These are phyloP conservation scores for Lasioglossum baleicum DNA, from an alignment of 1,140 invertebrate genomes.

Conservation along the genomic window DNA sequence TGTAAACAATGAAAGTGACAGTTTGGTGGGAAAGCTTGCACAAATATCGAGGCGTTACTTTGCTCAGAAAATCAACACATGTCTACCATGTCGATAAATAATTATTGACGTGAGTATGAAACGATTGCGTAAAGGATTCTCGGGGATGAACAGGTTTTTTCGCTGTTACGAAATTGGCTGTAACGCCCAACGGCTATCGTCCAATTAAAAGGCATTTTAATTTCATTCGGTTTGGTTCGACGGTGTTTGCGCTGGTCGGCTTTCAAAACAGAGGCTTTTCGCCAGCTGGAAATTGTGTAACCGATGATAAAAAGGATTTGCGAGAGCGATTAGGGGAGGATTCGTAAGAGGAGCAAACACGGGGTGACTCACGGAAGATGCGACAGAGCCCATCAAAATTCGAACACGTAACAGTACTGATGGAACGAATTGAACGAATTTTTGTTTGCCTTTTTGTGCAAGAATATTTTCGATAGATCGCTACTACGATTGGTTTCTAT, in stretches of 20 bases:
- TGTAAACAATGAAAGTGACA: too few relatives aligned
- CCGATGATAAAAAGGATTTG: constrained; percentile 16
- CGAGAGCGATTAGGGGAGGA: background rate
- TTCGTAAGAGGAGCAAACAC: background rate
- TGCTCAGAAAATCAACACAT: too few relatives aligned
- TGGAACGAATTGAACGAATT: background rate
- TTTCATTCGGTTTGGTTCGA: constrained; percentile 17
- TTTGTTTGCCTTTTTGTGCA: background rate
- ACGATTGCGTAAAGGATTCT: constrained; percentile 14
- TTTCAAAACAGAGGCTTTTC: background rate
- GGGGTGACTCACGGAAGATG: background rate
- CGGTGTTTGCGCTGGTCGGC: constrained; percentile 25
- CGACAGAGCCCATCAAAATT: background rate
- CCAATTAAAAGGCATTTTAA: constrained; percentile 42
- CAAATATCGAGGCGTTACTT: too few relatives aligned
- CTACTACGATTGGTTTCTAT: background rate
- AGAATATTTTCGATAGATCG: background rate
- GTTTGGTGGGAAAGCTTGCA: too few relatives aligned
- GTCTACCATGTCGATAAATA: background rate
- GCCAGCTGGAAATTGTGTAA: background rate
- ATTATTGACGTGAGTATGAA: background rate
- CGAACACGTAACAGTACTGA: background rate
- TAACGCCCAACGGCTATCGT: background rate
- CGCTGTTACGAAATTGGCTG: constrained; percentile 1
- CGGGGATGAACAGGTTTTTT: background rate